A percentile compares a stretch with the other conserved stretches of the same genome.
Evolutionary conservation across 2,888 invertebrate genomes (phyloP).

Genomic region (Hypselothyrea guttata): DNA sequence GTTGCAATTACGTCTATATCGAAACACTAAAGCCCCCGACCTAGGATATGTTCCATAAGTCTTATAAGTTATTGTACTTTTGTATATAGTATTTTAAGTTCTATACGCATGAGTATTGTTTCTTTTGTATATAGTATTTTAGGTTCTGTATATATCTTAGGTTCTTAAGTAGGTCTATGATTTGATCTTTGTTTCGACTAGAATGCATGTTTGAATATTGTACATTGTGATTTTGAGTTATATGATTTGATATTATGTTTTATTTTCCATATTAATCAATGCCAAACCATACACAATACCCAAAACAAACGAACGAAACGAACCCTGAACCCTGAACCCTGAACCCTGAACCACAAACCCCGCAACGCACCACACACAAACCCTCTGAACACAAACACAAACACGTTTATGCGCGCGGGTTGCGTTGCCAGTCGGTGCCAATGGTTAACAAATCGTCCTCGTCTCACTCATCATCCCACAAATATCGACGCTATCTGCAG

Average conservation of each 20-base stretch:
- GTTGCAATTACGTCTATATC: no score
- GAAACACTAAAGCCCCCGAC: neutral
- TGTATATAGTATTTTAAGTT: neutral
- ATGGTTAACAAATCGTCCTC: conserved; percentile 81
- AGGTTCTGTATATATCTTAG: neutral
- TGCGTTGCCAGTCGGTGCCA: conserved; percentile 85
- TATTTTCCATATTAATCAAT: conserved; percentile 57
- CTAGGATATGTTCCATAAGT: neutral
- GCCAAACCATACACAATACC: conserved; percentile 37
- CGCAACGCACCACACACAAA: conserved; percentile 33
- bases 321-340: conserved; percentile 21
- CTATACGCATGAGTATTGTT: neutral
- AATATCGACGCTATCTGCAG: conserved; percentile 86
- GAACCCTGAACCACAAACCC: conserved; percentile 28
- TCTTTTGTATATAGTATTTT: neutral
- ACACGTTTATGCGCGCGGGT: conserved; percentile 74
- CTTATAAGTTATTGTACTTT: conserved; percentile 24
- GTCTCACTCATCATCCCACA: conserved; percentile 72
- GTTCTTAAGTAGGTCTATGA: conserved; percentile 6
- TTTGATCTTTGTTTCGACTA: conserved; percentile 17
- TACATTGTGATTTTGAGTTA: conserved; percentile 44
- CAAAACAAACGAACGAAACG: conserved; percentile 29
- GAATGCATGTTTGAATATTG: conserved; percentile 32
- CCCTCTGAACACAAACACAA: conserved; percentile 27
- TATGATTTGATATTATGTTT: conserved; percentile 46